Evolutionary conservation across 2,888 invertebrate genomes (phyloP), one percentile per base, ranked within the genome.

Genomic region (Ellobium chinense): DNA sequence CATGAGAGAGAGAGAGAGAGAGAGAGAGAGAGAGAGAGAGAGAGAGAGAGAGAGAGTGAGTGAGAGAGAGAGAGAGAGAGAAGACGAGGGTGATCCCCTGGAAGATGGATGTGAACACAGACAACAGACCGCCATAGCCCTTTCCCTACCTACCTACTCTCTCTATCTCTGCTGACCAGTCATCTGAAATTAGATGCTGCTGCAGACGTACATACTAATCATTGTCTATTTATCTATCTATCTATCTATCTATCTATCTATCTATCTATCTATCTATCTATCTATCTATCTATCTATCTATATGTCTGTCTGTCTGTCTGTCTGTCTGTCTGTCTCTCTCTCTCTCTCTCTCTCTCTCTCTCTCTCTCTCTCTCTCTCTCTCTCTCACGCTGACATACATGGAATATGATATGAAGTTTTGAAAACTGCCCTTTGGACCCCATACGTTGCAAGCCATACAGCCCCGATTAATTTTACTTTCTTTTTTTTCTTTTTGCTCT

Each of bases 351-450:
- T 72, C 56, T 34, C 31, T 58, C 36, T 73, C 27, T 58, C 34
- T 58, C 27, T 72, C 72, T 72, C 27, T 72, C 72, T 54, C 54
- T 72, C 72, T 72, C 54, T 72, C 72, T 70, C 27, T 70, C 70
- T 70, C 3, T 70, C 56, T 72, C 7, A 46, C n/a, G n/a, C n/a
- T n/a, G n/a, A n/a, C n/a, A n/a, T n/a, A n/a, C n/a, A n/a, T n/a
- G n/a, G n/a, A n/a, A n/a, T n/a, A n/a, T n/a, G n/a, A n/a, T n/a
- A n/a, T n/a, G n/a, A n/a, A n/a, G n/a, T n/a, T n/a, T n/a, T n/a
- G n/a, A n/a, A n/a, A n/a, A n/a, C n/a, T n/a, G n/a, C n/a, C n/a
- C n/a, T n/a, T n/a, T n/a, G n/a, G n/a, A n/a, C n/a, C n/a, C n/a
- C n/a, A n/a, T n/a, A n/a, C n/a, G n/a, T n/a, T n/a, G n/a, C n/a